Conservation (phyloP, 2,113 vertebrate species). For the Amia ocellicauda region DNA sequence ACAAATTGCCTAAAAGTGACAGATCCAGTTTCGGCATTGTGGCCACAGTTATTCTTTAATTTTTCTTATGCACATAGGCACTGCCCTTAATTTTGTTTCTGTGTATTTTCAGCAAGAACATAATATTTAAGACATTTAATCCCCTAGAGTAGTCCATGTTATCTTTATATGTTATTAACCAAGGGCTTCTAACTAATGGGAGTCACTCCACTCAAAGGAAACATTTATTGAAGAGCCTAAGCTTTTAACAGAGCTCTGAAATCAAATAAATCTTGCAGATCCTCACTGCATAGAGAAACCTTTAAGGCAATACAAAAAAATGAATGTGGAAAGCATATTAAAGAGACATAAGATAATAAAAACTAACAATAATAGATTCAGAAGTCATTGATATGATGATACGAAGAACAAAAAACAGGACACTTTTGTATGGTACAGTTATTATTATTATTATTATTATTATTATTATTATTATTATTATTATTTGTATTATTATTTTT, state of each 20-base stretch:
- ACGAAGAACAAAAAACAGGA: too few relatives aligned
- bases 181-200: too few relatives aligned
- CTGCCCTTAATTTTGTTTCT: conserved; percentile 7
- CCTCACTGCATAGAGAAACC: neutral
- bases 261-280: neutral
- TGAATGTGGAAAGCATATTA: too few relatives aligned
- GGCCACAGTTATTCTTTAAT: conserved; percentile 44
- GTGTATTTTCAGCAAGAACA: neutral
- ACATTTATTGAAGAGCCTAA: neutral
- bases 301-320: neutral
- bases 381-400: too few relatives aligned
- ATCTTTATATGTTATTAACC: neutral
- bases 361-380: too few relatives aligned
- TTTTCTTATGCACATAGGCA: conserved; percentile 6
- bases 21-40: conserved; percentile 59
- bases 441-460: too few relatives aligned
- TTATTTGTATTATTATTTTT: too few relatives aligned
- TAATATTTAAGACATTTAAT: conserved; percentile 3
- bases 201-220: neutral
- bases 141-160: conserved; percentile 1
- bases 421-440: too few relatives aligned
- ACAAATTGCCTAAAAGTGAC: conserved; percentile 52
- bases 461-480: too few relatives aligned
- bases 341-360: too few relatives aligned
- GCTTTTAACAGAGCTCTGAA: neutral